Evolutionary conservation across 2,888 invertebrate species (phyloP), one percentile per base, ranked within the genome.

Genomic region (Apotomis turbidana): DNA sequence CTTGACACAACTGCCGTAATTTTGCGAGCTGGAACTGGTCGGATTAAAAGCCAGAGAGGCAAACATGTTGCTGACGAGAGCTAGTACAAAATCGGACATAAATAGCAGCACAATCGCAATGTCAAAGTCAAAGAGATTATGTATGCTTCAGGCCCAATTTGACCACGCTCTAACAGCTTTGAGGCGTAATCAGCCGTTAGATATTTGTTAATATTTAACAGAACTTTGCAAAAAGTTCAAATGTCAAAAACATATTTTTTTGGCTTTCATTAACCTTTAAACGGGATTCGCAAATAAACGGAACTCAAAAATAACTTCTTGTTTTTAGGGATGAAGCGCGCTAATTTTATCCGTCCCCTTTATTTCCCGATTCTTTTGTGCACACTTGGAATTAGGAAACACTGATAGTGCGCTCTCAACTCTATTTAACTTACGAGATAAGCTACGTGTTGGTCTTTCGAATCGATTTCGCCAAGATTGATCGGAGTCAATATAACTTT

Each of bases 371-470:
- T 68, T 54, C 44, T 51, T 54, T 54, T 52, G n/a, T 36, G 55
- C 55, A 63, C 62, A 41, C 62, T 27, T 15, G 15, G 15, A 70
- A 62, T 62, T 62, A 51, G 49, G 63, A 64, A 58, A 58, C 67
- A 71, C 60, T 12, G 49, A 13, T 49, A 61, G 36, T 44, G 12
- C 13, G 41, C 49, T n/a, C 41, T 57, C 51, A 52, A 71, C 61
- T 71, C 27, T 61, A 68, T 68, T 62, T 13, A 71, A 71, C 67
- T 71, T 62, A 58, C 41, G 51, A 51, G 61, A 68, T 60, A 61
- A 61, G 51, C 61, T 51, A 67, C 71, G 51, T 61, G 71, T 68
- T 51, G 41, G 49, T 71, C 71, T 68, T 62, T 51, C 13, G 13
- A 57, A 62, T 62, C 67, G 57, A 67, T 71, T 57, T 36, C 54